Evolutionary conservation across 1,140 invertebrate species (phyloP), one percentile per base, ranked within the genome.

Genomic region (Calephelis virginiensis): DNA sequence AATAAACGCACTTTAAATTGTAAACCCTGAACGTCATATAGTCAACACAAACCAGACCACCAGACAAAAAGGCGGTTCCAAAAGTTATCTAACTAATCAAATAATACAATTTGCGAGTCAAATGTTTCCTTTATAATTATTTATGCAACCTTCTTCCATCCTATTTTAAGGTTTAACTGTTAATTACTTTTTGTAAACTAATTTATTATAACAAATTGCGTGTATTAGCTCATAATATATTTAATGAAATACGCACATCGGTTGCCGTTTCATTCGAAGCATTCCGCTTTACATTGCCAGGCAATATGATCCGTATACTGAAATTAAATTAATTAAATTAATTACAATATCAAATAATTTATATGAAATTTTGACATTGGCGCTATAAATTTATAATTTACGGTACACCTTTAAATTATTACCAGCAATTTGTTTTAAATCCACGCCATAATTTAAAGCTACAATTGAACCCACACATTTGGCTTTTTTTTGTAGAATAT

Each of bases 251-350:
- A 86, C 85, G 73, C 71, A 88, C 85, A 62, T 82, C 80, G 13
- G 63, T 70, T 8, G 70, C 67, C 1, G 81, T 79, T 28, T 80
- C 72, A 43, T 87, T 86, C 0, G 78, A 75, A 7, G 71, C 67
- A 7, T 79, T 76, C 12, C 78, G 71, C 49, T 83, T 85, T 2
- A 84, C 60, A 53, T 82, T 72, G 12, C 66, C 74, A 0, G 85
- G 73, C 9, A 87, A 63, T 48, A 90, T 62, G 13, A 90, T 75
- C 62, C 81, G 81, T 1, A 87, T 79, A 40, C 87, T 90, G 74
- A 64, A 86, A 88, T 28, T 49, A 63, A 67, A 70, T 63, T 38
- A 86, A 88, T 28, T 49, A 63, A 67, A 70, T 63, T 38, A 3
- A 63, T 12, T 17, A 47, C 28, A 14, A 48, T 47, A 37, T 47